Percentiles rank a stretch among this genome's conserved stretches.
These are phyloP conservation scores for Scytalopus superciliaris DNA, from an alignment of 2,113 vertebrate species.

Conservation along the genomic window DNA sequence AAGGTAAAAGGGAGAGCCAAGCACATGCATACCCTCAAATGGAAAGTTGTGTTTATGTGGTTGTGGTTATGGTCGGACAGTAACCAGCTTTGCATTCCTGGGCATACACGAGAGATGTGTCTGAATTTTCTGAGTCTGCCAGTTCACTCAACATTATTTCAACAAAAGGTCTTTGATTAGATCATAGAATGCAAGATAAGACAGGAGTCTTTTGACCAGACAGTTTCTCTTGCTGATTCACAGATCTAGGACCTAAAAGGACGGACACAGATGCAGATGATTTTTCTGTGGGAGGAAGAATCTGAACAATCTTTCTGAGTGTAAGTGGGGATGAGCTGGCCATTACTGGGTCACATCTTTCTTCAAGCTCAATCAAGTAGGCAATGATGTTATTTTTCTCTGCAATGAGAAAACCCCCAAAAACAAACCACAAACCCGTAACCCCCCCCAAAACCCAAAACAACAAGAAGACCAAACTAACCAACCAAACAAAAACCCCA, in stretches of 20 bases:
- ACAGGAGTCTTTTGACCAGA: neutral
- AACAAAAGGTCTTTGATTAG: conserved; percentile 14
- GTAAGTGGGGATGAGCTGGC: neutral
- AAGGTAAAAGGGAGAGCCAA: neutral
- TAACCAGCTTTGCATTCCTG: conserved; percentile 54
- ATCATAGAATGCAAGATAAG: neutral
- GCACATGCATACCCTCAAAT: conserved; percentile 27
- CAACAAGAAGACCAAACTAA: neutral
- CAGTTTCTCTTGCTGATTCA: neutral
- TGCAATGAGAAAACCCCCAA: neutral
- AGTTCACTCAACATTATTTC: neutral
- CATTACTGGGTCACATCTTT: neutral
- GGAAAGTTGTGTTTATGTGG: conserved; percentile 57
- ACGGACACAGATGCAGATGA: neutral
- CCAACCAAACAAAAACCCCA: neutral
- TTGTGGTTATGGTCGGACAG: conserved; percentile 49
- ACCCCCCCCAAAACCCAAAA: no score
- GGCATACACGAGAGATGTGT: neutral
- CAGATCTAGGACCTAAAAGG: neutral
- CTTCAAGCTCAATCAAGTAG: neutral
- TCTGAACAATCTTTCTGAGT: neutral
- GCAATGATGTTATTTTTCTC: neutral
- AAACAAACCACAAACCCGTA: neutral
- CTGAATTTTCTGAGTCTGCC: conserved; percentile 26
- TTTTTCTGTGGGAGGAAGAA: neutral